A percentile compares a stretch with the other conserved stretches of the same genome.
These are phyloP conservation scores for Drosophila busckii DNA, from an alignment of 1,140 invertebrate genomes.

Conservation along the genomic window DNA sequence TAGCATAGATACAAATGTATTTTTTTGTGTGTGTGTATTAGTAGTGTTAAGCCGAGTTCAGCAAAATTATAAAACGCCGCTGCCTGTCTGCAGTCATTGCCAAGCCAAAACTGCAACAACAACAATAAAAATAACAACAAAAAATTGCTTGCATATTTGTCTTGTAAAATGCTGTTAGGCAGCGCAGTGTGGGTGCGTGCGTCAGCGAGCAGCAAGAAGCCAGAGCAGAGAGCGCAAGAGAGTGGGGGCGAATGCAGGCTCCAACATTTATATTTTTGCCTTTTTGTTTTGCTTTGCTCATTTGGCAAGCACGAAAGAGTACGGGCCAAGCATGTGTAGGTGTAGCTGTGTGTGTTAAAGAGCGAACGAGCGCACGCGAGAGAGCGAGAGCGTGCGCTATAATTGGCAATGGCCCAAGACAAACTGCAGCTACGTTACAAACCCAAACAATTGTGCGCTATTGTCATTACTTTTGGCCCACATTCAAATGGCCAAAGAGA, in stretches of 20 bases:
- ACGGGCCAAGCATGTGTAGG: not conserved
- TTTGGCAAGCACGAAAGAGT: conserved; percentile 48
- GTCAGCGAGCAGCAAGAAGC: not conserved
- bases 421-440: conserved; percentile 35
- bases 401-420: conserved; percentile 39
- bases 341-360: not conserved
- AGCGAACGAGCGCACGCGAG: conserved; percentile 6
- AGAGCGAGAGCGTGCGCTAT: conserved; percentile 3
- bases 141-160: conserved; percentile 48
- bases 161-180: no score
- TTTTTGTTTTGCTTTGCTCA: conserved; percentile 72
- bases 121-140: no score
- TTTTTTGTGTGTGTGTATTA: no score
- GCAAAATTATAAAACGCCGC: conserved; percentile 28
- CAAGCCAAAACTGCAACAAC: conserved; percentile 39
- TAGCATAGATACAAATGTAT: no score
- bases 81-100: no score
- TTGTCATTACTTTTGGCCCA: conserved; percentile 75
- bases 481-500: conserved; percentile 45
- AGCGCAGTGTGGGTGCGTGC: not conserved
- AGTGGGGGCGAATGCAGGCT: not conserved
- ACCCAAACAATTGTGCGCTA: conserved; percentile 60
- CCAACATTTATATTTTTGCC: conserved; percentile 55
- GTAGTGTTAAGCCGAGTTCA: conserved; percentile 32
- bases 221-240: not conserved